Conservation (phyloP, 2,113 vertebrate genomes). For the Ovis canadensis region DNA sequence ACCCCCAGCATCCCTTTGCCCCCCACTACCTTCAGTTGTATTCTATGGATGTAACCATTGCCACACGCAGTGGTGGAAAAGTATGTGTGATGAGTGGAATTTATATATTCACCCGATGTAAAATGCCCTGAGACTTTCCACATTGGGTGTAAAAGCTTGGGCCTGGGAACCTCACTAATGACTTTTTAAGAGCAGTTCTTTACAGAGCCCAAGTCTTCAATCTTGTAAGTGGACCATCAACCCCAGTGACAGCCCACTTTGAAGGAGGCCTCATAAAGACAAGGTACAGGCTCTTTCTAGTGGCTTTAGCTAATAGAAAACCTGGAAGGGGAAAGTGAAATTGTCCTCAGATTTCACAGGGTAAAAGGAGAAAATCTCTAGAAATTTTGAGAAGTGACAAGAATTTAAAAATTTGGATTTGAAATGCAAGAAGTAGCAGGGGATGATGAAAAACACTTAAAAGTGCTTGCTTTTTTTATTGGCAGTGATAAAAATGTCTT, state of each 20-base stretch:
- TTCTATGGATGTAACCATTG: not conserved
- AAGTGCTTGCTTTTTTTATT: not conserved
- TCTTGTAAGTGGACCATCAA: constrained; percentile 62
- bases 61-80: not conserved
- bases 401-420: constrained; percentile 20
- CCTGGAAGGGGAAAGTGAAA: constrained; percentile 43
- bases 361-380: constrained; percentile 4
- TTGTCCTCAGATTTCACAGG: constrained; percentile 4
- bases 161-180: constrained; percentile 23
- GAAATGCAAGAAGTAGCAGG: constrained; percentile 9
- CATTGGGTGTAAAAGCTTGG: not conserved
- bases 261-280: constrained; percentile 57
- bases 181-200: constrained; percentile 55
- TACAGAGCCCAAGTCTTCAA: constrained; percentile 46
- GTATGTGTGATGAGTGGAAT: not conserved
- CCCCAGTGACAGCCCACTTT: constrained; percentile 54
- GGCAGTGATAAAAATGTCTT: not conserved
- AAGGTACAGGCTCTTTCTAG: constrained; percentile 40
- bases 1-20: not conserved
- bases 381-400: constrained; percentile 41
- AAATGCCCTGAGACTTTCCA: not conserved
- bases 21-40: not conserved
- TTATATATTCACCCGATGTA: not conserved
- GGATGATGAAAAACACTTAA: not conserved
- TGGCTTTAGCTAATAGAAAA: constrained; percentile 65